Base-by-base conservation (phyloP, 2,797 vertebrate species). In the Todus mexicanus region DNA sequence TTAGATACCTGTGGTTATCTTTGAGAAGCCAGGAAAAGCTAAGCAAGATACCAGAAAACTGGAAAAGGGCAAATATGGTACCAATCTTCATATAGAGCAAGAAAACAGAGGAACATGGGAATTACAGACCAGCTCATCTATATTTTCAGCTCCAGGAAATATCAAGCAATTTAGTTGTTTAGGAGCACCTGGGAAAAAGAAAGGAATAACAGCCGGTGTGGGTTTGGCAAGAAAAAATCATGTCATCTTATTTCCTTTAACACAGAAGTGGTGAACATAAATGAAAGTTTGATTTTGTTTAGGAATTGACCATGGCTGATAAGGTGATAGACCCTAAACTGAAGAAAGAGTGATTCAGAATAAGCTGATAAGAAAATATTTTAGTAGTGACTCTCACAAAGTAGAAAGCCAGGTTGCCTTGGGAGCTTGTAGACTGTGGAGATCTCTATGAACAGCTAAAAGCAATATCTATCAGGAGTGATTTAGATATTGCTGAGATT, bases 1-100 rank as follows among this genome's bases (percentile, higher is more conserved):
- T 94, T 84, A 86, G 76, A 79, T 63, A 73, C 82, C 87, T 91
- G 84, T 47, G 51, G 87, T 70, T 92, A 63, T 47, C 87, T 96
- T 91, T 92, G 47, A 93, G 54, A 88, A 78, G 40, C 9, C 65
- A 84, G 72, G 40, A 84, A 87, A 84, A 87, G 38, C 47, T 89
- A 74, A 79, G 61, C 54, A 84, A 93, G 47, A 40, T 73, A 81
- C 38, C 25, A 88, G 54, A 70, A 90, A 81, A 75, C 50, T 78
- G n/a, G 33, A 78, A 89, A 92, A 92, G 33, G 37, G 63, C 73
- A 85, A 83, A 50, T 37, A 22, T 72, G 42, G 38, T 75, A 47
- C 33, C 29, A 79, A 2, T 63, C 75, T 79, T 87, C 64, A 51
- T 75, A 53, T 2, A 69, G 69, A 54, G 25, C 40, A 81, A 69